A percentile compares a stretch with the other conserved stretches of the same genome.
phyloP scores from a whole-genome alignment of 1,140 invertebrate species.

The Pollicipes pollicipes region DNA sequence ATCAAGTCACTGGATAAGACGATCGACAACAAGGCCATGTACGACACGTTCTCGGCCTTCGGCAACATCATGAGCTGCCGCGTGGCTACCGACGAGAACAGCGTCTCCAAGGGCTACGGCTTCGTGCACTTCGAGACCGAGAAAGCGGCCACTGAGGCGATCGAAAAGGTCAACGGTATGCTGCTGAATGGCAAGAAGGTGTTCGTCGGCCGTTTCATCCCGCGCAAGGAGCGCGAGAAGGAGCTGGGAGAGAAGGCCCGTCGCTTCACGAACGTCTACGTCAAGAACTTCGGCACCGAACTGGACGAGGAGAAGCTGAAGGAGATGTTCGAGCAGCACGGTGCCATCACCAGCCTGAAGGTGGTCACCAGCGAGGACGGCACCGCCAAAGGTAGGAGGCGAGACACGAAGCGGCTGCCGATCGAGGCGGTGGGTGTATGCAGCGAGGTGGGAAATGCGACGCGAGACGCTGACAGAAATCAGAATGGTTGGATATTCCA shows the following conservation, averaged over 20 bases:
- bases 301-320: conserved; percentile 80
- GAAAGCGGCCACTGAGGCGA: conserved; percentile 92
- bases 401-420: too few relatives aligned
- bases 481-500: too few relatives aligned
- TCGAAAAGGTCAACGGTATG: conserved; percentile 94
- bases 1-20: conserved; percentile 98
- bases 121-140: conserved; percentile 99
- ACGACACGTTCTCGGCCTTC: conserved; percentile 99
- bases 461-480: too few relatives aligned
- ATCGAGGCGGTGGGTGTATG: too few relatives aligned
- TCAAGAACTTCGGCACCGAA: conserved; percentile 96
- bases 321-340: conserved; percentile 80
- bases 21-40: conserved; percentile 99
- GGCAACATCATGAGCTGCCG: conserved; percentile 94
- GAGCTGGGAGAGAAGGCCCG: conserved; percentile 93
- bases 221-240: conserved; percentile 90
- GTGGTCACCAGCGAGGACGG: conserved; percentile 33
- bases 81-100: conserved; percentile 86
- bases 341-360: conserved; percentile 84
- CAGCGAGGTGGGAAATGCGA: too few relatives aligned
- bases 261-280: conserved; percentile 96
- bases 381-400: conserved; percentile 26
- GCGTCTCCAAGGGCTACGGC: conserved; percentile 92
- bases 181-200: conserved; percentile 81
- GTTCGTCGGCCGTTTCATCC: conserved; percentile 94